phyloP scores from a whole-genome alignment of 2,113 vertebrate species.

The Amblyopsis rosae region DNA sequence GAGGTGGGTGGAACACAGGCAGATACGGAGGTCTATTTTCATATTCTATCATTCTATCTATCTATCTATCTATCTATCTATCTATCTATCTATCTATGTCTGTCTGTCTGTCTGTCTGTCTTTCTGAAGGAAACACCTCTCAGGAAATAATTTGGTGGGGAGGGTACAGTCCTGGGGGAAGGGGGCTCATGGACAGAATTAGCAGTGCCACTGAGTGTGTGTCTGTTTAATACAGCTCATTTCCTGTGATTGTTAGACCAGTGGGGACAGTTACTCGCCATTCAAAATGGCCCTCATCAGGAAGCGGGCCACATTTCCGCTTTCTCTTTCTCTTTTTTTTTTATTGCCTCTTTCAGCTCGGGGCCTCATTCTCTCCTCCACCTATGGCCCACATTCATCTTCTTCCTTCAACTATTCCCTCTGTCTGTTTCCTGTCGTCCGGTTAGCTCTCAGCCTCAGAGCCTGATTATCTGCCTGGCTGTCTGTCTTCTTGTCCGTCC shows the following conservation, averaged over 20 bases:
- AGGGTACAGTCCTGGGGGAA: slow-evolving; percentile 32
- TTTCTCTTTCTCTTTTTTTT: slow-evolving; percentile 40
- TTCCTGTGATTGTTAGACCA: slow-evolving; percentile 77
- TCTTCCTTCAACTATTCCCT: slow-evolving; percentile 54
- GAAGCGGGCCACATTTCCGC: slow-evolving; percentile 49
- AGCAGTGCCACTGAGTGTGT: slow-evolving; percentile 57
- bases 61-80: too few species aligned
- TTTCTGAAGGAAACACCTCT: slow-evolving; percentile 65
- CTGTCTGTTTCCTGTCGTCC: slow-evolving; percentile 42
- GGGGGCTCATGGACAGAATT: slow-evolving; percentile 69
- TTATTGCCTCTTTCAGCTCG: slow-evolving; percentile 23
- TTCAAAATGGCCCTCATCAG: slow-evolving; percentile 65
- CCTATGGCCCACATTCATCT: slow-evolving; percentile 44
- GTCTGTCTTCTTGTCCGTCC: slow-evolving; percentile 32
- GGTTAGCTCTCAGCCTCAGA: slow-evolving; percentile 55
- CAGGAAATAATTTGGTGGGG: slow-evolving; percentile 64
- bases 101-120: slow-evolving; percentile 5
- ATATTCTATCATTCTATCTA: too few species aligned
- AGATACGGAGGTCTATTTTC: slow-evolving; percentile 4
- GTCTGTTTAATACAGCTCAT: slow-evolving; percentile 64
- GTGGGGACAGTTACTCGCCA: slow-evolving; percentile 60
- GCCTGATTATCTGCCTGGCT: slow-evolving; percentile 13
- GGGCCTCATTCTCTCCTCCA: slow-evolving; percentile 28
- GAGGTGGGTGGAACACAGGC: slow-evolving; percentile 37
- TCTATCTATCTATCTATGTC: background rate